Base-by-base conservation (phyloP, 92 coral and sea anemone species). In the Chrysogorgia sp. region DNA sequence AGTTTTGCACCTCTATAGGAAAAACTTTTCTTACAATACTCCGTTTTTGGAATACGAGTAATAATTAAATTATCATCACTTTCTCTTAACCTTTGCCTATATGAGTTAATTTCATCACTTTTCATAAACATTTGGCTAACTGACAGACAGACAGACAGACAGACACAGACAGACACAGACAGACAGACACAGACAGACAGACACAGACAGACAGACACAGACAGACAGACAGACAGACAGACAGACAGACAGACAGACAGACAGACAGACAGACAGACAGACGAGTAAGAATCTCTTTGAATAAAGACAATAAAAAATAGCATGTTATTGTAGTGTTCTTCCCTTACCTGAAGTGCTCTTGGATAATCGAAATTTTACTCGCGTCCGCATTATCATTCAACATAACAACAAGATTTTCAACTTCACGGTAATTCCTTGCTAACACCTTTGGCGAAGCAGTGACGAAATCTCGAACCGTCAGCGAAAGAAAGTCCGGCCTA, bases 291-390 rank as follows among this genome's bases (percentile, higher is more conserved):
- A 37, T 37, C 43, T 37, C 12, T 37, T 37, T 37, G 43, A 12
- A 37, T 4, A 37, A 37, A 5, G 43, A 37, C 12, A 12, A 37
- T 37, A 12, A 4, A 5, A 37, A 5, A 12, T 37, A 37, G 43
- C 43, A 5, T 37, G 12, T 5, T 37, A 37, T 12, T 37, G 5
- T 37, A 5, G 12, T 12, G n/a, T n/a, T n/a, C 50, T 9, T 43
- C 50, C 50, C 79, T 52, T 9, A 72, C 79, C 64, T 53, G 65
- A 52, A 72, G 23, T 72, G 79, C 41, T 72, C 79, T 53, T 34
- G 62, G 40, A 72, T 72, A 10, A 72, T 28, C 20, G 37, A 48
- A 2, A 56, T 48, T 56, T 72, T 52, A 56, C 34, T 55, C 8
- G 28, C 48, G 22, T 72, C 79, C n/a, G 58, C 79, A 24, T 53